These are phyloP conservation scores for Gortyna flavago DNA, from an alignment of 2,888 invertebrate species.

Conservation along the genomic window DNA sequence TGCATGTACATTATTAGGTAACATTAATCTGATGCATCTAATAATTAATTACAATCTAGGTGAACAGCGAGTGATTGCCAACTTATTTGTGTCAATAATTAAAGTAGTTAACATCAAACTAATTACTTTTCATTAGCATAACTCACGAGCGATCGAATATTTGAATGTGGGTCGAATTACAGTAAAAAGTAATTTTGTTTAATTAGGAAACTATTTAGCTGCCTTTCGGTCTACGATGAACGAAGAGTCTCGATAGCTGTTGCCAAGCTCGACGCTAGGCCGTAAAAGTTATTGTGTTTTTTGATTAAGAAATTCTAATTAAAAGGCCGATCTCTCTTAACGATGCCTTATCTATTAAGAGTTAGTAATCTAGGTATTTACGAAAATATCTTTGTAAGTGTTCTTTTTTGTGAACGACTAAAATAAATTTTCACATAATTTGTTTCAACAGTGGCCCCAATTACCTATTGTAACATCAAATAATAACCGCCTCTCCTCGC, in stretches of 20 bases:
- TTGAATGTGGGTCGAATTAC: slow-evolving; percentile 22
- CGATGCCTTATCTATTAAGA: not conserved
- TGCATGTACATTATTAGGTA: not conserved
- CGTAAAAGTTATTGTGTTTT: not conserved
- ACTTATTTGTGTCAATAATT: slow-evolving; percentile 46
- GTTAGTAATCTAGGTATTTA: not conserved
- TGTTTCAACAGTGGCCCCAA: too few species aligned
- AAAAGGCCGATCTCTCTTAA: too few species aligned
- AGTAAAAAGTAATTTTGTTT: slow-evolving; percentile 25
- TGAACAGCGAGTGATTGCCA: not conserved
- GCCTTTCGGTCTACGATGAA: not conserved
- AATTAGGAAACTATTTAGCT: slow-evolving; percentile 14
- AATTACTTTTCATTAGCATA: slow-evolving; percentile 35
- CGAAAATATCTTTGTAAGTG: too few species aligned
- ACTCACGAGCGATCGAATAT: slow-evolving; percentile 25
- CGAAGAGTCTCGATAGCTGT: not conserved
- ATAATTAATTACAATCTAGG: slow-evolving; percentile 27
- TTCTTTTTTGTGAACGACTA: not conserved
- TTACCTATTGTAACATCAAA: not conserved
- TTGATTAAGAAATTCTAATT: too few species aligned
- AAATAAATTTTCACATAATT: not conserved
- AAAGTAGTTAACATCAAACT: slow-evolving; percentile 15
- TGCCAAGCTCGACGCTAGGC: not conserved
- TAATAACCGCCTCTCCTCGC: not conserved
- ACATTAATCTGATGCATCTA: not conserved